phyloP scores from a whole-genome alignment of 2,888 invertebrate genomes.

The Patella pellucida region DNA sequence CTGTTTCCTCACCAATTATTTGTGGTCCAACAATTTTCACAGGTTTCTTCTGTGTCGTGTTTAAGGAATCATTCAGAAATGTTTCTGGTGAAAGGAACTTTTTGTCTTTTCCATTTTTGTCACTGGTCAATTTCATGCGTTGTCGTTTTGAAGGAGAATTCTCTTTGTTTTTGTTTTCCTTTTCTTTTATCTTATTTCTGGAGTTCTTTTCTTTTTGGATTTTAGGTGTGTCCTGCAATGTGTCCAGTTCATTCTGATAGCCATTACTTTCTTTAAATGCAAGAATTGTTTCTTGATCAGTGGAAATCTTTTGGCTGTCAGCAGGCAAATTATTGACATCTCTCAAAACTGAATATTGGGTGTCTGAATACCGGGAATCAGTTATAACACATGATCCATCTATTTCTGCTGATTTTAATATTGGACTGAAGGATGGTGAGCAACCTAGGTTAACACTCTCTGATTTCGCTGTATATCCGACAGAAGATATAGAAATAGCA shows the following conservation, averaged over 20 bases:
- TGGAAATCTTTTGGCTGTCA: background rate
- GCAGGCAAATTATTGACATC: constrained; percentile 1
- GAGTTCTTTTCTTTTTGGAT: background rate
- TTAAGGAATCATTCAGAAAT: constrained; percentile 34
- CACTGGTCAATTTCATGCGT: background rate
- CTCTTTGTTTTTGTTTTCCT: constrained; percentile 1
- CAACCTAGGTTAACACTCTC: constrained; percentile 1
- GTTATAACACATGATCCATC: background rate
- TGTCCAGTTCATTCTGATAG: background rate
- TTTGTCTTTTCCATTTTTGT: background rate
- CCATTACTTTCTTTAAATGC: background rate
- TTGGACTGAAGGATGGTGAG: constrained; percentile 2
- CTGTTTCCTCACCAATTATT: constrained; percentile 4
- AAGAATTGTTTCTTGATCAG: background rate
- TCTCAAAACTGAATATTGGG: constrained; percentile 15
- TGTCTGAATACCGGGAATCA: constrained; percentile 32
- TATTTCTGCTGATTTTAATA: background rate
- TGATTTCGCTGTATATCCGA: background rate
- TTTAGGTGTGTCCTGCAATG: background rate
- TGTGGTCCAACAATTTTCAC: background rate
- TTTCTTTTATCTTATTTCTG: background rate
- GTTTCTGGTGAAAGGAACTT: constrained; percentile 33
- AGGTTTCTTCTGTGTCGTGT: background rate
- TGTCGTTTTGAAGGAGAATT: background rate
- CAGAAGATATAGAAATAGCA: background rate